Evolutionary conservation across 2,797 vertebrate genomes (phyloP).

Genomic region (Notoglanidium macrostoma): DNA sequence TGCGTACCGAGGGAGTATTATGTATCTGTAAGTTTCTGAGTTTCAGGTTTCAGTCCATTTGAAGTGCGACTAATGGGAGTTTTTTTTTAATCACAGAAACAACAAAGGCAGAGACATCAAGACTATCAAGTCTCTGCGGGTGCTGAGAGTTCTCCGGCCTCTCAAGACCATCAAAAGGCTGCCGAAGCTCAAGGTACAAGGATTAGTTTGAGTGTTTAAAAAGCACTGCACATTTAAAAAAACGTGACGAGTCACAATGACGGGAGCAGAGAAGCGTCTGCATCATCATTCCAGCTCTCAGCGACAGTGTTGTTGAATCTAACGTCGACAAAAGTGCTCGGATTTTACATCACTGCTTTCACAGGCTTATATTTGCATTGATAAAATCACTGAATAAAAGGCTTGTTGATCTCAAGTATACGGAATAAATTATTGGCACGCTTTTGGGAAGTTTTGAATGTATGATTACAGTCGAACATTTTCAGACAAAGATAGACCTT

Average conservation of each 20-base stretch:
- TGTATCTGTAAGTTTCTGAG: constrained; percentile 19
- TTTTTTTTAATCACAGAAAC: constrained; percentile 75
- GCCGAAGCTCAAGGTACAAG: constrained; percentile 94
- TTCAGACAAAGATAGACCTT: not conserved
- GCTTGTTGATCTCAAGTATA: not conserved
- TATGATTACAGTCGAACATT: not conserved
- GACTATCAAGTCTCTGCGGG: constrained; percentile 96
- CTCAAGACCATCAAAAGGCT: constrained; percentile 99
- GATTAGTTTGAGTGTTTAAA: not conserved
- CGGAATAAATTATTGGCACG: too few relatives aligned
- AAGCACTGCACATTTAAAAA: not conserved
- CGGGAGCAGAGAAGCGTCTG: not conserved
- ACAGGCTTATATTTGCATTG: not conserved
- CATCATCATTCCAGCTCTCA: not conserved
- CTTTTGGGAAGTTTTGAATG: not conserved
- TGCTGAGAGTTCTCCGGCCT: constrained; percentile 90
- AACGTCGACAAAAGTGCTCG: not conserved
- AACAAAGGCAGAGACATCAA: constrained; percentile 98
- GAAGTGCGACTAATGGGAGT: not conserved
- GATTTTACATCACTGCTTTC: not conserved
- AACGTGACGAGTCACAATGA: not conserved
- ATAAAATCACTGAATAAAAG: not conserved
- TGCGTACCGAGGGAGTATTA: not conserved
- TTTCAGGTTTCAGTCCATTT: constrained; percentile 22
- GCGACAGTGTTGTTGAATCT: not conserved